Evolutionary conservation across 2,888 invertebrate genomes (phyloP), one percentile per base, ranked within the genome.

Genomic region (Campopleginae sp.): DNA sequence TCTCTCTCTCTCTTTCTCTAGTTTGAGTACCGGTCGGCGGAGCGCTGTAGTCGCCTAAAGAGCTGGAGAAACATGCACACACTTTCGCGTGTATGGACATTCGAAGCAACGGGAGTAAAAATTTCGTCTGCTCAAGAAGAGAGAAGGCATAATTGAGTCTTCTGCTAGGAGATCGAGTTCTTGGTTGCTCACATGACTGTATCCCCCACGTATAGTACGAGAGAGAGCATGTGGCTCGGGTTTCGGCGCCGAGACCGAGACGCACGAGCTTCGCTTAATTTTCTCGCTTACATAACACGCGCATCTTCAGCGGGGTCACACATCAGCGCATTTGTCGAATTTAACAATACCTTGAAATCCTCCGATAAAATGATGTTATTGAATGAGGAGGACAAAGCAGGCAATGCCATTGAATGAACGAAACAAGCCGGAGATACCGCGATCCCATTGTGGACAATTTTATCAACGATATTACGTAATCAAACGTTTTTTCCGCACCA

Each of bases 241-340:
- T 65, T 61, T 27, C 58, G 38, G 38, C 72, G 65, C 42, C 51
- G 65, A 74, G 63, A 71, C 31, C 65, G 66, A 68, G 61, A 58
- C 76, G 83, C 78, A 86, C 78, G 80, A 87, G 89, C 88, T 89
- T 91, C 90, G 88, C 89, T 90, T 90, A 89, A 90, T 90, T 87
- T 88, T 84, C 82, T 80, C 61, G 84, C 82, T 92, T 92, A 92
- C 89, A 86, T 92, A 92, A 92, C n/a, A n/a, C n/a, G n/a, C 90
- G 85, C 48, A 82, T 70, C 70, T 74, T 70, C 54, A 44, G 76
- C 76, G 75, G 72, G 68, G 85, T 86, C 87, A 14, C 23, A 27
- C 23, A 19, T 23, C 6, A 54, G 31, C n/a, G 6, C 19, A 42
- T 63, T 19, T 46, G 10, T 17, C 23, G 27, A 14, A 17, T 38